These are phyloP conservation scores for Hanleya hanleyi DNA, from an alignment of 2,888 invertebrate species.

Conservation along the genomic window DNA sequence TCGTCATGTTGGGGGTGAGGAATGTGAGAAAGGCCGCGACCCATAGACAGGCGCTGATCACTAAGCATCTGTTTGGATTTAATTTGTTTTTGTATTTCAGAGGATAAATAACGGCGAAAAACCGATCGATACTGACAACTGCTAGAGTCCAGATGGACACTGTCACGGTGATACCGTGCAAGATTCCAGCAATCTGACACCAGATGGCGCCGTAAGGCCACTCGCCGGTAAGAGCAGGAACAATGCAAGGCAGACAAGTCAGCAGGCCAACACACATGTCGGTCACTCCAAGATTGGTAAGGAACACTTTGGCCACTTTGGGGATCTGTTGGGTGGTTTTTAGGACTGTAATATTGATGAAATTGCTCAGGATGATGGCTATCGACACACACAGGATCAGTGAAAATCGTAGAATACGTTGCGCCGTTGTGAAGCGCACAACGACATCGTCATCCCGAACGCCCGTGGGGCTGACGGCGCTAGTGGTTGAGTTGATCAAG, in stretches of 20 bases:
- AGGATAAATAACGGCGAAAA: conserved; percentile 44
- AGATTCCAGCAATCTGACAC: conserved; percentile 48
- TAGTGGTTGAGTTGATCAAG: too few species aligned
- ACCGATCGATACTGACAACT: conserved; percentile 46
- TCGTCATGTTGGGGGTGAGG: conserved; percentile 32
- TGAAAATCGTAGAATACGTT: too few species aligned
- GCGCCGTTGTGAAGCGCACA: too few species aligned
- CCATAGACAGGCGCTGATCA: conserved; percentile 31
- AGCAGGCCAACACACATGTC: conserved; percentile 45
- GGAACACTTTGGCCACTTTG: conserved; percentile 37
- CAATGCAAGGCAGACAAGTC: conserved; percentile 42
- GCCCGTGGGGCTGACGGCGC: too few species aligned
- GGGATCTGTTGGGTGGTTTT: conserved; percentile 40
- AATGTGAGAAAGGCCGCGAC: conserved; percentile 36
- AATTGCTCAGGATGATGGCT: conserved; percentile 31
- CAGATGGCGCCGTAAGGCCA: conserved; percentile 49
- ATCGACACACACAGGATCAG: too few species aligned
- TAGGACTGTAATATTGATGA: conserved; percentile 35
- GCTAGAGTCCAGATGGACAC: conserved; percentile 53
- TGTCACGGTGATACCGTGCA: conserved; percentile 44
- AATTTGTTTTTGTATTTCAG: conserved; percentile 34
- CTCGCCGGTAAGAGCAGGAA: conserved; percentile 30
- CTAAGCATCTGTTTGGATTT: conserved; percentile 21
- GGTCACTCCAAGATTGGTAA: conserved; percentile 44
- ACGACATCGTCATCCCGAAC: too few species aligned